Conservation (phyloP, 1,140 invertebrate species). For the Cryptotermes secundus region DNA sequence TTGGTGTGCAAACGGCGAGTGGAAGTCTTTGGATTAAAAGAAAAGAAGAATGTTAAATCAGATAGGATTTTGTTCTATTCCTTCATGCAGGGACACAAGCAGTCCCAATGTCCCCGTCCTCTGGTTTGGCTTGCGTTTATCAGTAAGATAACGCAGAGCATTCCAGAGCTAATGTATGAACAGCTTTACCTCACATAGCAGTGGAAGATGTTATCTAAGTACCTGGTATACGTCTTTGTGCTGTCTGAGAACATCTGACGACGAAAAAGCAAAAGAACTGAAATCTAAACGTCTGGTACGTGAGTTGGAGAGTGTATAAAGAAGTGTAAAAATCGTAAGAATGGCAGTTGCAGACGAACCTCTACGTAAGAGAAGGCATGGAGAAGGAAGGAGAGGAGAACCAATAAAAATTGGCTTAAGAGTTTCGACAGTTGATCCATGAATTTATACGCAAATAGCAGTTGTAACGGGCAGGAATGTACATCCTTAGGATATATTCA, state of each 20-base stretch:
- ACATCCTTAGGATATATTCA: too few relatives aligned
- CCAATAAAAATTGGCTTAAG: not conserved
- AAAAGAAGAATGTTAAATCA: not conserved
- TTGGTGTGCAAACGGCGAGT: not conserved
- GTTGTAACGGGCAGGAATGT: too few relatives aligned
- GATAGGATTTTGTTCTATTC: not conserved
- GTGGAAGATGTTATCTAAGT: not conserved
- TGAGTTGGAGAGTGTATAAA: not conserved
- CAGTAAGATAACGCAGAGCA: not conserved
- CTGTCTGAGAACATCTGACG: slow-evolving; percentile 9
- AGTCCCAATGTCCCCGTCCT: not conserved
- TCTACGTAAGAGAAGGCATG: too few relatives aligned
- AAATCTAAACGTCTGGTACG: not conserved
- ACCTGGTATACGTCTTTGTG: not conserved
- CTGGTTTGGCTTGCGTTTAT: slow-evolving; percentile 9
- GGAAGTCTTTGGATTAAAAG: not conserved
- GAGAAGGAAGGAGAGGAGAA: too few relatives aligned
- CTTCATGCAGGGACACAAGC: not conserved
- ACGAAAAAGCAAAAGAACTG: not conserved
- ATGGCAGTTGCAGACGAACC: not conserved
- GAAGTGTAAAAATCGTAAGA: not conserved
- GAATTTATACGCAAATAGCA: too few relatives aligned
- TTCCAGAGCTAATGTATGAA: slow-evolving; percentile 8
- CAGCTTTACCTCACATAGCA: not conserved
- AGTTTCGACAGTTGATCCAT: not conserved